Conservation (phyloP, 2,113 vertebrate species). For the Bettongia penicillata region DNA sequence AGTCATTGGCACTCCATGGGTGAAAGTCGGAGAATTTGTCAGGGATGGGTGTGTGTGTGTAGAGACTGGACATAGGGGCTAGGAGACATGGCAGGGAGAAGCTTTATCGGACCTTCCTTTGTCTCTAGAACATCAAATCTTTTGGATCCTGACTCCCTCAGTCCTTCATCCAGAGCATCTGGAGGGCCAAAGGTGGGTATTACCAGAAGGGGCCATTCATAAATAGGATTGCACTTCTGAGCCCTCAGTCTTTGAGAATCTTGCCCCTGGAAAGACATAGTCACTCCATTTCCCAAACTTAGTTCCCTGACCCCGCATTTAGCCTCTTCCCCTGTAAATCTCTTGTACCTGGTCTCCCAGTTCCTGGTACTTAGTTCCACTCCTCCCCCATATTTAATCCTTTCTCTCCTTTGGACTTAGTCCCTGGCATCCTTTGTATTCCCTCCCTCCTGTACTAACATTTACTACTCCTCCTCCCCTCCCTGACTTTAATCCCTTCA, state of each 20-base stretch:
- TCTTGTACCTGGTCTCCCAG: no score
- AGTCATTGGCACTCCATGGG: not conserved
- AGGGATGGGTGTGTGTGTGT: not conserved
- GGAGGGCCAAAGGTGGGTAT: slow-evolving; percentile 59
- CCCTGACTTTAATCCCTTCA: not conserved
- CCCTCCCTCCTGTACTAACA: not conserved
- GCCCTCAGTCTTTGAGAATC: not conserved
- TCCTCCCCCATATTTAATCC: not conserved
- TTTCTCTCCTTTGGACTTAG: not conserved
- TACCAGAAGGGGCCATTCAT: slow-evolving; percentile 38
- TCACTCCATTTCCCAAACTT: not conserved
- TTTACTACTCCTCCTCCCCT: not conserved
- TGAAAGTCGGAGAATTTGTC: not conserved
- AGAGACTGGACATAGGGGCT: slow-evolving; percentile 33
- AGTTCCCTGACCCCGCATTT: not conserved
- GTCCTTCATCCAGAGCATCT: slow-evolving; percentile 58
- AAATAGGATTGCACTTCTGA: slow-evolving; percentile 27
- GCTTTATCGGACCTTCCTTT: slow-evolving; percentile 61
- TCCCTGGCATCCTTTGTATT: not conserved
- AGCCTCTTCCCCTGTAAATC: not conserved
- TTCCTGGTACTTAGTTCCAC: not conserved
- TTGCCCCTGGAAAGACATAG: not conserved
- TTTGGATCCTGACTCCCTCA: slow-evolving; percentile 47
- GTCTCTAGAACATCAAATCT: slow-evolving; percentile 70
- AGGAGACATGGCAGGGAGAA: slow-evolving; percentile 41